These are phyloP conservation scores for Papilio glaucus DNA, from an alignment of 1,140 invertebrate species.

Conservation along the genomic window DNA sequence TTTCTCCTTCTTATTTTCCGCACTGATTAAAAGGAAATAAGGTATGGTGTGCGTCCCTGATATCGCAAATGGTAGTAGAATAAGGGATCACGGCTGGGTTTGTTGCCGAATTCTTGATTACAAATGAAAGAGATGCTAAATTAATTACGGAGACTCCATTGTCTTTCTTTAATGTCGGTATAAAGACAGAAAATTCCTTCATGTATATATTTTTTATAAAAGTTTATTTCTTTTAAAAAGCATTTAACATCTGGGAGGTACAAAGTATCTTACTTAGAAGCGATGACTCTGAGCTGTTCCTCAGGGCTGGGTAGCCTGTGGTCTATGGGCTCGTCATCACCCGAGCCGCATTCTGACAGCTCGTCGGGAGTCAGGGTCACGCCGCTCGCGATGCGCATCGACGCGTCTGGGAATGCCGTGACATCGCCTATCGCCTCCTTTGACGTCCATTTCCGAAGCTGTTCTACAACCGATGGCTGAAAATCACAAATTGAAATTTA, in stretches of 20 bases:
- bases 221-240: too few species aligned
- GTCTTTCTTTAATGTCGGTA: too few species aligned
- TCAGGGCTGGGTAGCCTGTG: constrained; percentile 92
- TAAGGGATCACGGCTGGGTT: too few species aligned
- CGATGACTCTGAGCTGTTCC: constrained; percentile 91
- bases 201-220: too few species aligned
- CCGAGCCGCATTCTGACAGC: constrained; percentile 82
- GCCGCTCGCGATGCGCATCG: constrained; percentile 83
- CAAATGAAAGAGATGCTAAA: too few species aligned
- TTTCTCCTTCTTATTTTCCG: too few species aligned
- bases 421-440: constrained; percentile 92
- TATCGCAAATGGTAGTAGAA: too few species aligned
- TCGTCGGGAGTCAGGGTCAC: constrained; percentile 81
- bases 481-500: constrained; percentile 51
- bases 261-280: constrained; percentile 88
- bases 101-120: too few species aligned
- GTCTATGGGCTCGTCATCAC: constrained; percentile 89
- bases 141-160: too few species aligned
- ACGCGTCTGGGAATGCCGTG: constrained; percentile 90
- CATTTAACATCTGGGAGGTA: neutral
- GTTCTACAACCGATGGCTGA: constrained; percentile 91
- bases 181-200: too few species aligned
- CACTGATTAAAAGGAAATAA: too few species aligned
- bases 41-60: too few species aligned
- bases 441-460: constrained; percentile 92